Evolutionary conservation across 2,113 vertebrate genomes (phyloP), one percentile per base, ranked within the genome.

Genomic region (Cyanoderma ruficeps): DNA sequence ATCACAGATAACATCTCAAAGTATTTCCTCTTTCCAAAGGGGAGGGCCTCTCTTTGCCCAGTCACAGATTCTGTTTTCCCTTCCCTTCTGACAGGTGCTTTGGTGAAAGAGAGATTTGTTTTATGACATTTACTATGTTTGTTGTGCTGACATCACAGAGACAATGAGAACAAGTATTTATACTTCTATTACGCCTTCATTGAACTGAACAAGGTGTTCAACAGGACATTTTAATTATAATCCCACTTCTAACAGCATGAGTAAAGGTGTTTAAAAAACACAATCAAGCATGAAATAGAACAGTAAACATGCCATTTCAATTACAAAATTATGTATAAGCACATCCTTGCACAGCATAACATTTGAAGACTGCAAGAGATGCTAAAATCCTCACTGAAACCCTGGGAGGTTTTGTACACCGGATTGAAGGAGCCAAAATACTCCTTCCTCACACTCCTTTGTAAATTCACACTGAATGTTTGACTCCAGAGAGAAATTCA

Each of bases 171-270:
- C 90, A 96, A 97, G 97, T 96, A 96, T 95, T 97, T 97, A 94
- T 96, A 96, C 76, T 97, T 96, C 97, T 94, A 93, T 97, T 96
- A 94, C 89, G 76, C 93, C 77, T 97, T 96, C 94, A 85, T 60
- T 95, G 97, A 97, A 97, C 90, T 94, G 94, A 97, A 97, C 97
- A 97, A 97, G 97, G 97, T 97, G 96, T 97, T 97, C 91, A 94
- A 96, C 94, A 96, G 94, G 95, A 92, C 94, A 93, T 94, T 95
- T 94, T 91, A 96, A 97, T 96, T 96, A 97, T 96, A 97, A 96
- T 94, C 61, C 94, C 75, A 78, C 81, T 88, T 89, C 94, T 97
- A 93, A 90, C 70, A 91, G 83, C 92, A 8, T 93, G 92, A 94
- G 91, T 94, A 95, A 92, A 95, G 65, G 94, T 94, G 79, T 95